Conservation (phyloP, 2,888 invertebrate species). For the Morpho deidamia region DNA sequence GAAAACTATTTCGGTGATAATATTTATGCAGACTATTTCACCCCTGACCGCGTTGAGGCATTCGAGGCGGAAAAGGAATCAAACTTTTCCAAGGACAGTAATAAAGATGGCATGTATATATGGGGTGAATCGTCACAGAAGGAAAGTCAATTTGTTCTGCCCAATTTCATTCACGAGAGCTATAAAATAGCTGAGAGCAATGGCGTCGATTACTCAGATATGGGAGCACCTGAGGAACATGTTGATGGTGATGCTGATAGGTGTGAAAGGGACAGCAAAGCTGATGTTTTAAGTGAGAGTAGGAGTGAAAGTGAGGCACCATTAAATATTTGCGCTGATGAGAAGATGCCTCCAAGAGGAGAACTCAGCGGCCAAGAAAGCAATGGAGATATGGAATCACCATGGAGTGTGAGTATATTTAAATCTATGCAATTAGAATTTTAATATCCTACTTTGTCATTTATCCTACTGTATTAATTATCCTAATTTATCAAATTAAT, state of each 20-base stretch:
- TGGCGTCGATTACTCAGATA: slow-evolving; percentile 51
- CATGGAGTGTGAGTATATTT: slow-evolving; percentile 81
- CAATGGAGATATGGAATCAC: slow-evolving; percentile 87
- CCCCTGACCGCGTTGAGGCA: slow-evolving; percentile 60
- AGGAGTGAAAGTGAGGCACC: slow-evolving; percentile 53
- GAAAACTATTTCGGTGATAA: slow-evolving; percentile 72
- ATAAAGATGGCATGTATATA: slow-evolving; percentile 52
- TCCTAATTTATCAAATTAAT: no score
- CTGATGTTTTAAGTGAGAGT: slow-evolving; percentile 55
- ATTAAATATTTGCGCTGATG: slow-evolving; percentile 89
- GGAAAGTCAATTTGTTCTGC: slow-evolving; percentile 62
- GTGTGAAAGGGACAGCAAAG: slow-evolving; percentile 56
- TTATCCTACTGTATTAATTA: no score
- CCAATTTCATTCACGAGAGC: slow-evolving; percentile 68
- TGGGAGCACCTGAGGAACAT: slow-evolving; percentile 34
- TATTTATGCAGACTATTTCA: slow-evolving; percentile 69
- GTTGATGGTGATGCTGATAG: slow-evolving; percentile 37
- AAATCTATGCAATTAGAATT: neutral
- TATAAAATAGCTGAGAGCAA: slow-evolving; percentile 63
- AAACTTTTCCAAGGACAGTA: slow-evolving; percentile 42
- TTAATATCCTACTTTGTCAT: no score
- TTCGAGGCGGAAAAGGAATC: slow-evolving; percentile 53
- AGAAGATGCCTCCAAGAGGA: slow-evolving; percentile 91
- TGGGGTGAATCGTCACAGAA: slow-evolving; percentile 67
- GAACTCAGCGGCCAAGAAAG: slow-evolving; percentile 93